Base-by-base conservation (phyloP, 2,888 invertebrate species). In the Aporophyla nigra region DNA sequence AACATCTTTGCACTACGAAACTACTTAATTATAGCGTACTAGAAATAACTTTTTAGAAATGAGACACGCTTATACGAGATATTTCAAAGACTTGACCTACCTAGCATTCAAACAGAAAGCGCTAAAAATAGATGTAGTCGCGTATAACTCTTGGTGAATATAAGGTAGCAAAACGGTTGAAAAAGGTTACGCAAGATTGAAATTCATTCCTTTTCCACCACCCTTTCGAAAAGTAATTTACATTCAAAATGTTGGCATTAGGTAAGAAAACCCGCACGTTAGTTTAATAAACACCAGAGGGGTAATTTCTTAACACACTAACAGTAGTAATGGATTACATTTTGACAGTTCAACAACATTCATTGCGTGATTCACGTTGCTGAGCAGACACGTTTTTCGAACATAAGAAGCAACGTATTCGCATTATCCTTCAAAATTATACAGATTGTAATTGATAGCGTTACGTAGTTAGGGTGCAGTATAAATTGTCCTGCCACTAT, bases 1-100 rank as follows among this genome's bases (percentile, higher is more conserved):
- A 80, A 80, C 81, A 80, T 24, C 5, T 78, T 78, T 46, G 33
- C 21, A 65, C 40, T 62, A 33, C 24, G 53, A 33, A 46, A 63
- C 74, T 63, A 56, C 53, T 78, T 54, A 14, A 53, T 46, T 33
- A 40, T 49, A 43, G 27, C 27, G 5, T 16, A 21, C 21, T 16
- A 53, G 27, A 51, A 62, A 71, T 56, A 79, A n/a, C n/a, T 49
- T 58, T 63, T 46, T 4, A 56, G 19, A 68, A 19, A 53, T 43
- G 49, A 51, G 40, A 68, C 10, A 76, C 9, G n/a, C 33, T 51
- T 54, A 40, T 51, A 51, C 5, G 1, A 51, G 49, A 21, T 40
- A 16, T 58, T 63, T 63, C 6, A 43, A 66, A 33, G 43, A 63
- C 12, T 43, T 51, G 27, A 16, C 14, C 14, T 51, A 16, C 19